These are phyloP conservation scores for Ellobium chinense DNA, from an alignment of 2,888 invertebrate species.

Conservation along the genomic window DNA sequence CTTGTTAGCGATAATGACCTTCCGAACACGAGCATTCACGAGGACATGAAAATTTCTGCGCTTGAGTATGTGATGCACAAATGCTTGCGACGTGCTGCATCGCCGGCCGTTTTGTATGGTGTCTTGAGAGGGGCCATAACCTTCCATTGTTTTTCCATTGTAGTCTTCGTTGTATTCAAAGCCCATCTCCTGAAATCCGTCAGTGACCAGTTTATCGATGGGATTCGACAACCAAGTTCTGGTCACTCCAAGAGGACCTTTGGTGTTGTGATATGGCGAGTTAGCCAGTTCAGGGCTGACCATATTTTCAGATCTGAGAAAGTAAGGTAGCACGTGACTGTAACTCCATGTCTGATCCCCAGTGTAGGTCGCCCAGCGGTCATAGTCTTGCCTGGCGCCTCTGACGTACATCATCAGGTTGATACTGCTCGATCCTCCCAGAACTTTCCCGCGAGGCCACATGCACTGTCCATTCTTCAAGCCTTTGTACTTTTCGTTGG, in stretches of 20 bases:
- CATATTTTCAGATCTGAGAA: conserved; percentile 21
- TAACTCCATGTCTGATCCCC: conserved; percentile 81
- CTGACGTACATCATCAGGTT: conserved; percentile 95
- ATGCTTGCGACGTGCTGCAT: conserved; percentile 71
- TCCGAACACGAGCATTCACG: conserved; percentile 43
- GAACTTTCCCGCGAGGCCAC: conserved; percentile 94
- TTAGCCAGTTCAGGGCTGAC: not conserved
- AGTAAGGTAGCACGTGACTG: conserved; percentile 16
- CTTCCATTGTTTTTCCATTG: conserved; percentile 28
- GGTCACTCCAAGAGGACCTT: not conserved
- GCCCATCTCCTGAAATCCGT: conserved; percentile 6
- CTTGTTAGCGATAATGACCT: not conserved
- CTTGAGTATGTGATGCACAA: conserved; percentile 64
- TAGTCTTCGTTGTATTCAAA: conserved; percentile 8
- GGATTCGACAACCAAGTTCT: not conserved
- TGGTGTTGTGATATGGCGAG: conserved; percentile 1
- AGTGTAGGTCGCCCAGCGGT: conserved; percentile 91
- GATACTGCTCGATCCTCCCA: conserved; percentile 91
- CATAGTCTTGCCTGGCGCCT: conserved; percentile 90
- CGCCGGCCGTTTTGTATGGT: conserved; percentile 68
- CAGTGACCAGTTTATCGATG: not conserved
- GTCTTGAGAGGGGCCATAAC: conserved; percentile 56
- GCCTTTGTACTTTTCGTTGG: conserved; percentile 14
- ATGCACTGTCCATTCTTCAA: conserved; percentile 9
- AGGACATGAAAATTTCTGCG: conserved; percentile 64